Base-by-base conservation (phyloP, 2,113 vertebrate species). In the Anas platyrhynchos region DNA sequence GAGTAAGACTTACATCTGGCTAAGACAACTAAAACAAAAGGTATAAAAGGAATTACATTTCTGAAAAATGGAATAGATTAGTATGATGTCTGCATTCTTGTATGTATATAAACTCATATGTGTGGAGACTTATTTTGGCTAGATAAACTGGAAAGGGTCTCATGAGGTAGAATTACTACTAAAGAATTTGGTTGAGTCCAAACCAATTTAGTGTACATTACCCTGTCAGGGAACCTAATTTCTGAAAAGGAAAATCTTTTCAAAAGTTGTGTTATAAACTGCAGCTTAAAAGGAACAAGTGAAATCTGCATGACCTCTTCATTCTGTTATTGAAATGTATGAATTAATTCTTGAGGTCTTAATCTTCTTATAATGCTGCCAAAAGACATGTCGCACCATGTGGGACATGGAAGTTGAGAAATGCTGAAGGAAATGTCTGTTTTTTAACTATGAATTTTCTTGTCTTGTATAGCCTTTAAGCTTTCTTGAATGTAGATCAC, bases 1-100 rank as follows among this genome's bases (percentile, higher is more conserved):
- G 44, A 96, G 72, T 94, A 95, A 88, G 94, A 83, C 54, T 91
- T 79, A 90, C 32, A 80, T 38, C 25, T 96, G 38, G 26, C 26
- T 65, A 41, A 65, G 38, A 18, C 36, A 41, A 41, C 16, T 65
- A 41, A 34, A 41, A 65, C 38, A 65, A 65, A 22, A 63, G 62
- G 26, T 29, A 41, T 72, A 80, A 72, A 91, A 68, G 16, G 15
- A 50, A 59, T 91, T 94, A 62, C n/a, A 83, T 93, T 72, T 77
- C 10, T 63, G 16, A 81, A 95, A 94, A 93, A n/a, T 61, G 23
- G 13, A 36, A 36, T 50, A 74, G 38, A 16, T 83, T 76, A 46
- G 3, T 52, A 56, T 34, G 84, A 79, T 44, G 29, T 68, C n/a
- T 88, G 14, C 77, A 58, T 43, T 43, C 65, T 65, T 72, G 13